These are phyloP conservation scores for Bugula neritina DNA, from an alignment of 2,888 invertebrate genomes.

Conservation along the genomic window DNA sequence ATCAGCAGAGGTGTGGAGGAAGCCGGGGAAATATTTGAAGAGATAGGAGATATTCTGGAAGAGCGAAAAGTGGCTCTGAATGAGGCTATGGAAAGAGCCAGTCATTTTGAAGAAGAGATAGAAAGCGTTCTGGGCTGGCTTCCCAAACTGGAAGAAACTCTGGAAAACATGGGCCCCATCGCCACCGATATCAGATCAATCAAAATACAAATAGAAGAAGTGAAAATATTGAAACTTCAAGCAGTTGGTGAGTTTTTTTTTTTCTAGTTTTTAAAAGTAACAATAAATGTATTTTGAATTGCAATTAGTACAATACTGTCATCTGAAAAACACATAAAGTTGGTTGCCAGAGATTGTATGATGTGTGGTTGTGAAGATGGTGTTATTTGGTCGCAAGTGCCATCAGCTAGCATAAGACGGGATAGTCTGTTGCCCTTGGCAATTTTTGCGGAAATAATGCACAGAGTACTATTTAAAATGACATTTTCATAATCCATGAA, in stretches of 20 bases:
- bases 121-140: constrained; percentile 49
- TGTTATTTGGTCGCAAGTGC: too few species aligned
- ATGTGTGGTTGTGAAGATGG: too few species aligned
- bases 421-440: too few species aligned
- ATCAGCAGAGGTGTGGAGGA: constrained; percentile 50
- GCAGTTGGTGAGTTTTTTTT: constrained; percentile 5
- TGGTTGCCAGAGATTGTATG: too few species aligned
- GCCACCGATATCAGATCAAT: constrained; percentile 84
- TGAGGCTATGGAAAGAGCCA: constrained; percentile 43
- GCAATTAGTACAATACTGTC: too few species aligned
- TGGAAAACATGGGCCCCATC: constrained; percentile 79
- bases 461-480: too few species aligned
- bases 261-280: too few species aligned
- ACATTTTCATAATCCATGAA: too few species aligned
- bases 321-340: too few species aligned
- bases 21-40: constrained; percentile 45
- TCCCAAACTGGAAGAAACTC: constrained; percentile 68
- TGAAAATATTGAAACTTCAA: constrained; percentile 48
- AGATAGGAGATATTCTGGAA: constrained; percentile 45
- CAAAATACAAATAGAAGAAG: constrained; percentile 76
- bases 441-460: too few species aligned
- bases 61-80: constrained; percentile 47
- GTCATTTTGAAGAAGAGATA: constrained; percentile 43
- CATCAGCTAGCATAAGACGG: too few species aligned
- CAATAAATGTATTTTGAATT: too few species aligned